These are phyloP conservation scores for Dicycla oo DNA, from an alignment of 2,888 invertebrate species.

Conservation along the genomic window DNA sequence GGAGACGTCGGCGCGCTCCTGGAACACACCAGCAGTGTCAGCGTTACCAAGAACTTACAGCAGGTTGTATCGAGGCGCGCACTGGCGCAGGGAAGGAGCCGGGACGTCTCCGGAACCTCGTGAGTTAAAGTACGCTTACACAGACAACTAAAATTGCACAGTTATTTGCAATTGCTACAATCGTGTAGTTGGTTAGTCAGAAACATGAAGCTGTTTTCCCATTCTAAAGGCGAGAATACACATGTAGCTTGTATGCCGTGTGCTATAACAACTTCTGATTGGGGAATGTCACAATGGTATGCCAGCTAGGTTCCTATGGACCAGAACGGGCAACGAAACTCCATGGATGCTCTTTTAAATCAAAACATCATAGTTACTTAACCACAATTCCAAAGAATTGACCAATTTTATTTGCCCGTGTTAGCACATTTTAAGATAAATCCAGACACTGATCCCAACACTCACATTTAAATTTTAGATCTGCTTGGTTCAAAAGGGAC, in stretches of 20 bases:
- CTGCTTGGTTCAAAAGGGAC: background rate
- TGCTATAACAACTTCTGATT: too few species aligned
- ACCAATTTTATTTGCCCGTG: background rate
- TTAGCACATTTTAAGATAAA: background rate
- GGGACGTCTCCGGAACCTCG: background rate
- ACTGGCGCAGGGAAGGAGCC: background rate
- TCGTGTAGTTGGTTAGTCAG: too few species aligned
- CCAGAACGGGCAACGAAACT: too few species aligned
- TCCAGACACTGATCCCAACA: background rate
- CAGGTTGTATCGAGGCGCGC: constrained; percentile 25
- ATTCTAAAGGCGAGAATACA: too few species aligned
- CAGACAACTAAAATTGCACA: background rate
- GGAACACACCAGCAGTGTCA: constrained; percentile 29
- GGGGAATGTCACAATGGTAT: too few species aligned
- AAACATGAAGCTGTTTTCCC: too few species aligned
- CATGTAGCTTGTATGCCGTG: too few species aligned
- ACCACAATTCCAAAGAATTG: background rate
- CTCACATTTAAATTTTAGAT: background rate
- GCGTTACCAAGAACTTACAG: background rate
- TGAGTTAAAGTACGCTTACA: background rate
- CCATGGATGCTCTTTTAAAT: background rate
- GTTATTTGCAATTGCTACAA: background rate
- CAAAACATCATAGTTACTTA: background rate
- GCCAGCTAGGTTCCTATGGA: too few species aligned
- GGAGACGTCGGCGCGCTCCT: constrained; percentile 99